Evolutionary conservation across 35 echinoderm and acorn worm genomes (phyloP), one percentile per base, ranked within the genome.

Genomic region (Apostichopus japonicus): DNA sequence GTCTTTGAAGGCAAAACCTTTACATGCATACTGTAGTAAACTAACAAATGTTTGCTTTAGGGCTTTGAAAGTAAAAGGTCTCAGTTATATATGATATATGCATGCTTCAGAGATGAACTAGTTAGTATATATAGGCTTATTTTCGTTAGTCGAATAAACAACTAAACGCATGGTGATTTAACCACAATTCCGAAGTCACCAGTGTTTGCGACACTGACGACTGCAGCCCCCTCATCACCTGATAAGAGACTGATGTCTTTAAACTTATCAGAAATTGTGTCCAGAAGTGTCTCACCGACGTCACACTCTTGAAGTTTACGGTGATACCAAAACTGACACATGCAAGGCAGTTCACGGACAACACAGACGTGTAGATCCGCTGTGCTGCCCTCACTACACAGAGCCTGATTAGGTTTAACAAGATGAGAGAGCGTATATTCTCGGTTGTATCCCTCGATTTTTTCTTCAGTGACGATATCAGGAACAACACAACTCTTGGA

Each of bases 251-350:
- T 84, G 10, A n/a, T 16, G 8, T 84, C 51, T 10, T 19, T 6
- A 57, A 84, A 84, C 17, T 57, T 84, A 3, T n/a, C 6, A 23
- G 81, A 57, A 23, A 59, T 84, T 0, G 4, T n/a, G n/a, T 55
- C 53, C 14, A 84, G 17, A 19, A 5, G 22, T 8, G 23, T 23
- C 13, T n/a, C 5, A 8, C 13, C 13, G 7, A n/a, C 53, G 0
- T 57, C 10, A 51, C 81, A 84, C 8, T 22, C 56, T 59, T 5
- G 21, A 3, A 54, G 54, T n/a, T 55, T 8, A 13, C 54, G 54
- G 53, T 84, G 81, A 13, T 8, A 10, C 81, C 81, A 84, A 51
- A 84, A 56, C 81, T 84, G 81, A 59, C 81, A 84, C 17, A 15
- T 15, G 55, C 81, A 22, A 5, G 54, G 9, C 24, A 8, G 7